Evolutionary conservation across 1,140 invertebrate genomes (phyloP), one percentile per base, ranked within the genome.

Genomic region (Pygmarrhopalites habei): DNA sequence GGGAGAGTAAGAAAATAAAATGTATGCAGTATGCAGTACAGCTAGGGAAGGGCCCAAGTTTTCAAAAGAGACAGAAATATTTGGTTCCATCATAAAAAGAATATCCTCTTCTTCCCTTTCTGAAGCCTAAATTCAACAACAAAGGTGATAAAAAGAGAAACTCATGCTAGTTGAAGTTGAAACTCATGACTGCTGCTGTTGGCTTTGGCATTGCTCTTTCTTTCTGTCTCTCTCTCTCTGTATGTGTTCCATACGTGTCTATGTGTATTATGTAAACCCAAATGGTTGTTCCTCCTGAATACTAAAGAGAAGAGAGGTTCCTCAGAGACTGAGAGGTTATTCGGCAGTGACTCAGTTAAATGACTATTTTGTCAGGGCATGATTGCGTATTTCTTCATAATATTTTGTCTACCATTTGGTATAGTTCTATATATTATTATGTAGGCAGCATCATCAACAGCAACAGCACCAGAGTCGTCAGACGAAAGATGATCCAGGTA

Each of bases 71-170:
- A 46, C n/a, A 46, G 44, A 46, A 46, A 46, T 46, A 46, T 46
- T 46, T 46, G 44, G 10, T 46, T 46, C 44, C 44, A 46, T 46
- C 44, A 46, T 46, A 46, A 46, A 35, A 46, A 46, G 44, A 46
- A 46, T 46, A 46, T 46, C 44, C n/a, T n/a, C 15, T 21, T n/a
- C 5, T 46, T 46, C 44, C 44, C n/a, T n/a, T 46, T 46, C 44
- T n/a, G 4, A 46, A 46, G 44, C 21, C 44, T 46, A 46, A 46
- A 46, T 46, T 46, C 44, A 46, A 46, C 44, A 46, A 46, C 44
- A 46, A 46, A 46, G 44, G 44, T 46, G 44, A 46, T 46, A 46
- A 46, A 46, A 46, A 46, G 44, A 46, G 44, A 46, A 46, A 46
- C 44, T 46, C 44, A 46, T 46, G 44, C 44, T 46, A 46, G 44